These are phyloP conservation scores for Rhineura floridana DNA, from an alignment of 2,113 vertebrate genomes.

Conservation along the genomic window DNA sequence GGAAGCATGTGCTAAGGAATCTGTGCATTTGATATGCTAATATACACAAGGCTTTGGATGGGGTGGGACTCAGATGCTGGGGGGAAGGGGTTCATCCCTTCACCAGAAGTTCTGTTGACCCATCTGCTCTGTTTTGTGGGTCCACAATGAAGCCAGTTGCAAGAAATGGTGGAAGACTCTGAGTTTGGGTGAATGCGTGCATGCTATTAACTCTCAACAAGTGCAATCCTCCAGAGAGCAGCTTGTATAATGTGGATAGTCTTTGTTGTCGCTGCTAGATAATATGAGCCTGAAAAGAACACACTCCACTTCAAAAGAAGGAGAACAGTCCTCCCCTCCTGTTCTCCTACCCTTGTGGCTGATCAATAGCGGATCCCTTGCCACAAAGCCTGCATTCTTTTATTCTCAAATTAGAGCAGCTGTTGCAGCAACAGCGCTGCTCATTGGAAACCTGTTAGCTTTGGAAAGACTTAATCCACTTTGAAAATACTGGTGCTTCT, in stretches of 20 bases:
- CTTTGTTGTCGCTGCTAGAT: slow-evolving; percentile 76
- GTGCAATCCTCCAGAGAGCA: slow-evolving; percentile 74
- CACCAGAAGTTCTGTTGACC: slow-evolving; percentile 64
- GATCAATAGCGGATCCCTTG: slow-evolving; percentile 78
- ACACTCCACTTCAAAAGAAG: slow-evolving; percentile 65
- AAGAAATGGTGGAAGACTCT: slow-evolving; percentile 58
- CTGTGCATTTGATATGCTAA: slow-evolving; percentile 43
- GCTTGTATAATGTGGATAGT: slow-evolving; percentile 72
- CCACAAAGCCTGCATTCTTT: slow-evolving; percentile 85
- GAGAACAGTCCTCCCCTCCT: slow-evolving; percentile 65
- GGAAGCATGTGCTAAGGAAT: slow-evolving; percentile 73
- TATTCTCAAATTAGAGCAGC: slow-evolving; percentile 87
- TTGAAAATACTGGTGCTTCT: slow-evolving; percentile 75
- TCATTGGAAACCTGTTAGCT: slow-evolving; percentile 83
- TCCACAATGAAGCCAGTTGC: slow-evolving; percentile 69
- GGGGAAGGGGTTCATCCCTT: slow-evolving; percentile 25
- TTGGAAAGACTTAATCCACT: slow-evolving; percentile 80
- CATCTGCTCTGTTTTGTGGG: slow-evolving; percentile 75
- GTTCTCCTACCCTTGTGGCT: slow-evolving; percentile 60
- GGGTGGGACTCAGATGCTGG: slow-evolving; percentile 56
- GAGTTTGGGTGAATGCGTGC: slow-evolving; percentile 13
- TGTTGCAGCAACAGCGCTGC: slow-evolving; percentile 77
- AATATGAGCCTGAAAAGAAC: slow-evolving; percentile 80
- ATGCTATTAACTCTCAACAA: slow-evolving; percentile 75
- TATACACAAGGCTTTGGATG: slow-evolving; percentile 19